A percentile compares a stretch with the other conserved stretches of the same genome.
These are phyloP conservation scores for Apodemus sylvaticus DNA, from an alignment of 2,113 vertebrate genomes.

Conservation along the genomic window DNA sequence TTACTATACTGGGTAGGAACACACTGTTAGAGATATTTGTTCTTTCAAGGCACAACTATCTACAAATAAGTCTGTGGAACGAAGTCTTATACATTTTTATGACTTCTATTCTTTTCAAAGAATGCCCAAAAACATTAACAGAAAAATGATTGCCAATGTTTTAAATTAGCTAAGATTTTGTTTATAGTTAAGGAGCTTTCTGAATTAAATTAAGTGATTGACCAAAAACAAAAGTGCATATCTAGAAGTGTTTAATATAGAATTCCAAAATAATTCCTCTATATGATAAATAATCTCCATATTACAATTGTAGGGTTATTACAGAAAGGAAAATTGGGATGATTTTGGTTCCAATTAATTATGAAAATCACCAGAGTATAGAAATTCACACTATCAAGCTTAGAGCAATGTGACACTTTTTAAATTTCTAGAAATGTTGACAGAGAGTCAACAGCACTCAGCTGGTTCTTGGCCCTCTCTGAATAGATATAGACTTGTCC, in stretches of 20 bases:
- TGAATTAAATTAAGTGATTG: not conserved
- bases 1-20: not conserved
- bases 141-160: not conserved
- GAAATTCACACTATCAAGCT: not conserved
- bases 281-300: not conserved
- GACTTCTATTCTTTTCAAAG: not conserved
- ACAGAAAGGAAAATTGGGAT: not conserved
- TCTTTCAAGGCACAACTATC: not conserved
- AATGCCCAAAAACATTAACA: not conserved
- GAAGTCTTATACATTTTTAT: not conserved
- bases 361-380: too few species aligned
- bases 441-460: not conserved
- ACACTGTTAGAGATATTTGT: not conserved
- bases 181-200: not conserved
- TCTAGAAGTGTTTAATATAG: not conserved
- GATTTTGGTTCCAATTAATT: not conserved
- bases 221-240: not conserved
- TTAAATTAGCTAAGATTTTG: not conserved
- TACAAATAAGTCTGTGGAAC: not conserved
- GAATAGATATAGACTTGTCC: not conserved
- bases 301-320: not conserved
- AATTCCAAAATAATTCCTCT: not conserved
- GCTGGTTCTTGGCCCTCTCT: fast-evolving
- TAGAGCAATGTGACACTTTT: not conserved
- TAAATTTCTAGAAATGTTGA: not conserved